Base-by-base conservation (phyloP, 2,797 vertebrate species). In the Taenioides sp. region DNA sequence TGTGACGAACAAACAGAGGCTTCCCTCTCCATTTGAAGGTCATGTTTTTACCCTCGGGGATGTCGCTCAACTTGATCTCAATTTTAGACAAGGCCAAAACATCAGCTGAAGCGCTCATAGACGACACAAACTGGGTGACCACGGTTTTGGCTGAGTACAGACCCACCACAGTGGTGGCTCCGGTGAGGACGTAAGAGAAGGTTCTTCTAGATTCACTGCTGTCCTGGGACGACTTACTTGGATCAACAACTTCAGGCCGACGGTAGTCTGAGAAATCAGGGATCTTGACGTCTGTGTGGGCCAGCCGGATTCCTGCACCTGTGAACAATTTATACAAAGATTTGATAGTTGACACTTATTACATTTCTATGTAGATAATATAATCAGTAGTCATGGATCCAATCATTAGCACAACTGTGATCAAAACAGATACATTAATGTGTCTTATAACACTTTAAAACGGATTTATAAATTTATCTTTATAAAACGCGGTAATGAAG, bases 1-100 rank as follows among this genome's bases (percentile, higher is more conserved):
- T 91, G 84, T 97, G 96, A 3, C 96, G 95, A 68, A 97, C 94
- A 22, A 96, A 98, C 58, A 98, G 88, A 0, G 96, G 95, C 61
- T 97, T 97, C 65, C 95, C 96, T 84, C 96, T 92, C 95, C 95
- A 96, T 74, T 96, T 97, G 88, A 97, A 96, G 82, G 95, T 93
- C 93, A 98, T 74, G 80, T 95, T 97, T 90, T 96, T 97, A 77
- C 96, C 95, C 87, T 97, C 96, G 0, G 95, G 96, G 83, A 97
- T 97, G 80, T 96, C 94, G 0, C 81, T 67, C 2, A 97, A 80
- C 87, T 97, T 97, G 84, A 98, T 87, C 82, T 98, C 95, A 0
- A 96, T 96, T 84, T 98, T 93, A 0, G 96, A 96, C 92, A 97
- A 67, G 0, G 97, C 96, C 76, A 98, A 75, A 43, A 97, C 95